Evolutionary conservation across 2,113 vertebrate species (phyloP), one percentile per base, ranked within the genome.

Genomic region (Tragelaphus imberbis): DNA sequence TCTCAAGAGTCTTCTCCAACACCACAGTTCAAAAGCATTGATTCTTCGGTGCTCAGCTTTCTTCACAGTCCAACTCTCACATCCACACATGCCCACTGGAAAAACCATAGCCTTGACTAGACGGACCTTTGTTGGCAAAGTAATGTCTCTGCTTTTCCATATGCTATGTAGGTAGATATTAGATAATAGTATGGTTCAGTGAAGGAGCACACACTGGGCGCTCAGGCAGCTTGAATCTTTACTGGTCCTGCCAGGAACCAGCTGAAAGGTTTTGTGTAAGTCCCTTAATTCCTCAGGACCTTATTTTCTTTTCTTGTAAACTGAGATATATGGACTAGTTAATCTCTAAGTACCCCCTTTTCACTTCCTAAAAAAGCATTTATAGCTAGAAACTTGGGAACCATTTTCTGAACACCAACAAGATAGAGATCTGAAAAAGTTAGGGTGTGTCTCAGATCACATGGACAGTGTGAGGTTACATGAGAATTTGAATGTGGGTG

Each of bases 271-370:
- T 63, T 93, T 81, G n/a, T 21, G 9, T 5, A 95, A 87, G 56
- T 56, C 19, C 47, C 28, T 85, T 63, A 56, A 68, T 85, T 97
- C 84, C 56, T 65, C 71, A 49, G 19, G 53, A 56, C 12, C 13
- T 94, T 23, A 21, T n/a, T 68, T 95, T 85, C 23, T 58, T 94
- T 56, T 53, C 68, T 75, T 71, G 56, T 80, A 95, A 94, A 87
- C 91, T 71, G 55, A 85, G 9, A 55, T 61, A 28, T 94, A 84
- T 85, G 27, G 30, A 87, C 2, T 56, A 81, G 5, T 51, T 86
- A 77, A 92, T 91, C 82, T 90, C 59, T 40, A 85, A 82, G 88
- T 95, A 36, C 21, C 2, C 7, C 21, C 2, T 6, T 86, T 87
- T 97, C 51, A 28, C 61, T 81, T 27, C 49, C 44, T 47, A 51